Conservation (phyloP, 2,113 vertebrate genomes). For the Nansenia antarctica region DNA sequence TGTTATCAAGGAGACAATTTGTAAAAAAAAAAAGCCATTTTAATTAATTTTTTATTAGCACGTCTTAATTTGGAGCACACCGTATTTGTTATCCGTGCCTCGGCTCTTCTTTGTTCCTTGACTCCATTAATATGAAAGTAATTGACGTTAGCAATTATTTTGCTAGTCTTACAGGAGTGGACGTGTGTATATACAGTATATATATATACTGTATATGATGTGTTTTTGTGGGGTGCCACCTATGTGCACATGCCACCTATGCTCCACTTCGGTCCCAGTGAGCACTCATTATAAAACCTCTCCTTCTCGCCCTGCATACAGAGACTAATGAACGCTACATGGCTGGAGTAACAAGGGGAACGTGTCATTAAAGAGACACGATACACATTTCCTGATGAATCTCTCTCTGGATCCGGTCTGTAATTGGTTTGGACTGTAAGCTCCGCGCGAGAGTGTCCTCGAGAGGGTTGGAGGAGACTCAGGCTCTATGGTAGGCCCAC, state of each 20-base stretch:
- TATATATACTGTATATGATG: conserved; percentile 10
- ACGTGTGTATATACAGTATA: background rate
- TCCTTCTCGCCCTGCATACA: conserved; percentile 46
- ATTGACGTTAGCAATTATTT: conserved; percentile 55
- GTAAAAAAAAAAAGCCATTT: conserved; percentile 65
- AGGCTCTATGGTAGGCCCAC: conserved; percentile 24
- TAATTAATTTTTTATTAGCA: conserved; percentile 73
- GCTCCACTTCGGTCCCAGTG: conserved; percentile 50
- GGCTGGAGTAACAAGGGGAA: conserved; percentile 64
- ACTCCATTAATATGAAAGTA: conserved; percentile 70
- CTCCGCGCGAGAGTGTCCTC: conserved; percentile 36
- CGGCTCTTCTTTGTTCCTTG: conserved; percentile 56
- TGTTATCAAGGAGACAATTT: conserved; percentile 62
- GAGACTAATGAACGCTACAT: conserved; percentile 64
- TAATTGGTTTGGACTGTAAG: conserved; percentile 66
- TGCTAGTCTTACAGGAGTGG: conserved; percentile 31
- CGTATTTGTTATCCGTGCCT: conserved; percentile 61
- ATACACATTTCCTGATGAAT: conserved; percentile 63
- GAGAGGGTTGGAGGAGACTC: conserved; percentile 19
- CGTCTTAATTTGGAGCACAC: conserved; percentile 58
- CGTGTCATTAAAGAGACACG: conserved; percentile 74
- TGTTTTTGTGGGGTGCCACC: conserved; percentile 25
- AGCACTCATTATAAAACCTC: conserved; percentile 61
- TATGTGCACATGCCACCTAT: conserved; percentile 44
- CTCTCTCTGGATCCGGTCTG: conserved; percentile 46